Conservation (phyloP, 2,797 vertebrate genomes). For the Sebastes steindachneri region DNA sequence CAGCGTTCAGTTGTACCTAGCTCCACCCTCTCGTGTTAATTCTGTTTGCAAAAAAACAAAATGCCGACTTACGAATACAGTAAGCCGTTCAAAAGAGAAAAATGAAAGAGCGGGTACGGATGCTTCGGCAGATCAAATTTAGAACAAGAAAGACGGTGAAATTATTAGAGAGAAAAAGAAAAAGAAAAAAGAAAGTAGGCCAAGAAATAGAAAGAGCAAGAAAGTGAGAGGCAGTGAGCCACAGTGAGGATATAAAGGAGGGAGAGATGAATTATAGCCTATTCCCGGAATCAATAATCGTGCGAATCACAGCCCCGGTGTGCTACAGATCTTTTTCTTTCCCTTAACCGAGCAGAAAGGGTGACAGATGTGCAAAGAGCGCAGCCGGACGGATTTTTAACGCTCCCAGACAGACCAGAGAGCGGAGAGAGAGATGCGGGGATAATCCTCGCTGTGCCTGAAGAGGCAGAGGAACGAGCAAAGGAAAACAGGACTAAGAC, state of each 20-base stretch:
- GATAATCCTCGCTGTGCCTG: slow-evolving; percentile 36
- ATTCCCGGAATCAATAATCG: slow-evolving; percentile 73
- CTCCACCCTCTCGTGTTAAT: too few relatives aligned
- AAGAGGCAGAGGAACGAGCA: slow-evolving; percentile 15
- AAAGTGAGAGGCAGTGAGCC: slow-evolving; percentile 38
- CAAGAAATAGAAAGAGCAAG: slow-evolving; percentile 13
- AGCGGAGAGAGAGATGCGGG: slow-evolving; percentile 23
- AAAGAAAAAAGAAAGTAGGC: not conserved
- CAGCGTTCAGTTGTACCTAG: too few relatives aligned
- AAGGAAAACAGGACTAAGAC: slow-evolving; percentile 46
- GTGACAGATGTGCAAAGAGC: slow-evolving; percentile 62
- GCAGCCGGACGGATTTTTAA: slow-evolving; percentile 54
- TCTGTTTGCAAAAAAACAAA: too few relatives aligned
- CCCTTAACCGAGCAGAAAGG: slow-evolving; percentile 47
- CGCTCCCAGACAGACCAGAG: slow-evolving; percentile 37
- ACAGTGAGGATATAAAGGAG: slow-evolving; percentile 41
- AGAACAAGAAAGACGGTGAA: not conserved
- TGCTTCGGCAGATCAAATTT: slow-evolving; percentile 11
- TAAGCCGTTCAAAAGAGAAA: not conserved
- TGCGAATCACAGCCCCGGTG: slow-evolving; percentile 54
- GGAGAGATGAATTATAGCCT: slow-evolving; percentile 64
- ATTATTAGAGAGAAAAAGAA: not conserved
- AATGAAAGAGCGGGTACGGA: not conserved
- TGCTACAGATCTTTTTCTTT: slow-evolving; percentile 62
- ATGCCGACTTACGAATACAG: not conserved